Evolutionary conservation across 2,113 vertebrate genomes (phyloP), one percentile per base, ranked within the genome.

Genomic region (Strigops habroptila): DNA sequence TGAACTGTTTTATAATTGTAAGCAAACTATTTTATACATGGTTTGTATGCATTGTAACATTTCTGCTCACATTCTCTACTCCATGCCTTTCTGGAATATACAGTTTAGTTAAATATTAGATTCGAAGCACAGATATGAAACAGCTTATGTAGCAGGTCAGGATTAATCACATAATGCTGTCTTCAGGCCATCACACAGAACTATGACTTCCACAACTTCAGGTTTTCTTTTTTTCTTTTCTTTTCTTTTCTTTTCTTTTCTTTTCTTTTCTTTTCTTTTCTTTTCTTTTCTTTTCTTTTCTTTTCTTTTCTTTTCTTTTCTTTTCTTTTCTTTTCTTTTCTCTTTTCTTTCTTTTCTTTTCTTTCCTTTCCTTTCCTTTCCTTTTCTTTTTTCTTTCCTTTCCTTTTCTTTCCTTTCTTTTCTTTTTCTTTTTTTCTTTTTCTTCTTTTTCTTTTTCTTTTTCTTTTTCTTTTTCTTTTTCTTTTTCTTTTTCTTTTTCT

Each of bases 31-130:
- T 51, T 35, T 30, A 25, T 43, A 51, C 21, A 3, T 25, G 12
- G 0, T 2, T 30, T 74, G 67, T 53, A 24, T 46, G 5, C 0
- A 1, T 51, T 7, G 37, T 59, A 59, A 1, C 33, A 51, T 41
- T 86, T 81, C 23, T 81, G 10, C 14, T 68, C 23, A 39, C 4
- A 27, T 51, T 62, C 25, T 43, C 10, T 4, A 30, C 52, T 67
- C 52, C 0, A 1, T 39, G 6, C 8, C 19, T 88, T 88, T 82
- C 68, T 86, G 28, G 25, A 52, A 25, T 3, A n/a, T 14, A 67
- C 5, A n/a, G 2, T 55, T 89, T 60, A 7, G 18, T n/a, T 48
- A 49, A 35, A 15, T 6, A n/a, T 0, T 3, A n/a, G 12, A 57
- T 33, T 81, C 15, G 70, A 73, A 53, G 28, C 18, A 43, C 27